phyloP scores from a whole-genome alignment of 37 sponge, comb jelly and placozoan species.

The Beroe ovata region DNA sequence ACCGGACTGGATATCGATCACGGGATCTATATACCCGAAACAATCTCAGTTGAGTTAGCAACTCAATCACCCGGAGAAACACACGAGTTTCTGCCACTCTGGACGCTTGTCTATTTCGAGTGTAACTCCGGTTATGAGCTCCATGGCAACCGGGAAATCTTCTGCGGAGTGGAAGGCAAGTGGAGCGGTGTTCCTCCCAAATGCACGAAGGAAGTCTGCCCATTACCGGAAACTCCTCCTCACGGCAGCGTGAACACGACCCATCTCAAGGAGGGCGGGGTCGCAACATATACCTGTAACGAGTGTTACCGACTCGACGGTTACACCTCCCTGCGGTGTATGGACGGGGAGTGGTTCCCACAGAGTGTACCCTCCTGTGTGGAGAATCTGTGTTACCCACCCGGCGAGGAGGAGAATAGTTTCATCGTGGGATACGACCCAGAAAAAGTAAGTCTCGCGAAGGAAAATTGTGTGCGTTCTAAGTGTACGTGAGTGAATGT shows the following conservation, averaged over 20 bases:
- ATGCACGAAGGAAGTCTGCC: conserved; percentile 2
- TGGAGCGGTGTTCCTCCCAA: conserved; percentile 1
- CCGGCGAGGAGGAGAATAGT: conserved; percentile 26
- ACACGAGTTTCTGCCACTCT: background rate
- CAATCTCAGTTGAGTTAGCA: background rate
- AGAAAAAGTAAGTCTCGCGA: background rate
- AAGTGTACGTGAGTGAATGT: too few relatives aligned
- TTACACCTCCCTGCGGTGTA: background rate
- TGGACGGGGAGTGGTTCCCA: conserved; percentile 45
- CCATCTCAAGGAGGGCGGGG: background rate
- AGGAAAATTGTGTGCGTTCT: too few relatives aligned
- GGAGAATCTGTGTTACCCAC: conserved; percentile 15
- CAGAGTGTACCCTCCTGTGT: background rate
- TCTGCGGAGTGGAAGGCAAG: background rate
- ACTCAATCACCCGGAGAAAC: background rate
- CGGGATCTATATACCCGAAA: background rate
- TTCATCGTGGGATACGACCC: conserved; percentile 14
- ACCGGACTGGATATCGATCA: background rate
- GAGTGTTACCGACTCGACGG: conserved; percentile 33
- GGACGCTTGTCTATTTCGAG: background rate
- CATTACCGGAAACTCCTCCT: background rate
- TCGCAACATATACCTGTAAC: conserved; percentile 19
- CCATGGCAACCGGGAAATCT: background rate
- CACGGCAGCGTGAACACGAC: background rate
- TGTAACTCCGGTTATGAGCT: conserved; percentile 21